phyloP scores from a whole-genome alignment of 2,113 vertebrate genomes.

The Clarias gariepinus region DNA sequence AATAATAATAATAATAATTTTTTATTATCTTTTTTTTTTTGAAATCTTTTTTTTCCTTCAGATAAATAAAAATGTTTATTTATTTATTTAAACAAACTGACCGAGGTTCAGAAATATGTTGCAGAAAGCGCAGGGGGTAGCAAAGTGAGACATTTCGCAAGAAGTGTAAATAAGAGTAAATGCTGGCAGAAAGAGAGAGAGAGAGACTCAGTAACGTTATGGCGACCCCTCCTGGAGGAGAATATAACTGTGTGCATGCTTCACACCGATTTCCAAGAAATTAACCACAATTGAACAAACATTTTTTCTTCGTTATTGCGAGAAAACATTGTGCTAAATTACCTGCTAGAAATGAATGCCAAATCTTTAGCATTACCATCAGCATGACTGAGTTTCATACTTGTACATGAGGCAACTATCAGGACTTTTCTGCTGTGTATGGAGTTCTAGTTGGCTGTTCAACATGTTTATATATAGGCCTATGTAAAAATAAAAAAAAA shows the following conservation, averaged over 20 bases:
- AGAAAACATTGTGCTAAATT: not conserved
- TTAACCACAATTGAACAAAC: not conserved
- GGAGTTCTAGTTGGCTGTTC: no score
- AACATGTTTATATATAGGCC: not conserved
- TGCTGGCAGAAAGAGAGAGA: conserved; percentile 34
- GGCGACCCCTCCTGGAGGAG: conserved; percentile 88
- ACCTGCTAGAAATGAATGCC: not conserved
- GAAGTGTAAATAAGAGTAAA: conserved; percentile 67
- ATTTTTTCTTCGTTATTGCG: not conserved
- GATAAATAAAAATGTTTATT: not conserved
- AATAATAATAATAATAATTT: no score
- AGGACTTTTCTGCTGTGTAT: not conserved
- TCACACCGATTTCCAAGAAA: not conserved
- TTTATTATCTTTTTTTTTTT: no score
- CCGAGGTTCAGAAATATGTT: conserved; percentile 56
- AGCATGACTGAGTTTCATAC: not conserved
- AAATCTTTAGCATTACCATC: not conserved
- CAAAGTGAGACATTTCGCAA: conserved; percentile 73
- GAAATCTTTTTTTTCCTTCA: not conserved
- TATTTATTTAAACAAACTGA: conserved; percentile 29
- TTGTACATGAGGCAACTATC: not conserved
- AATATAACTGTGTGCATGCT: conserved; percentile 56
- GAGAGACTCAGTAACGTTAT: conserved; percentile 60
- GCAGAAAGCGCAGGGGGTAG: conserved; percentile 65
- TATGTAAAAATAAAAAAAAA: no score